These are phyloP conservation scores for Emys orbicularis DNA, from an alignment of 2,797 vertebrate genomes.

Conservation along the genomic window DNA sequence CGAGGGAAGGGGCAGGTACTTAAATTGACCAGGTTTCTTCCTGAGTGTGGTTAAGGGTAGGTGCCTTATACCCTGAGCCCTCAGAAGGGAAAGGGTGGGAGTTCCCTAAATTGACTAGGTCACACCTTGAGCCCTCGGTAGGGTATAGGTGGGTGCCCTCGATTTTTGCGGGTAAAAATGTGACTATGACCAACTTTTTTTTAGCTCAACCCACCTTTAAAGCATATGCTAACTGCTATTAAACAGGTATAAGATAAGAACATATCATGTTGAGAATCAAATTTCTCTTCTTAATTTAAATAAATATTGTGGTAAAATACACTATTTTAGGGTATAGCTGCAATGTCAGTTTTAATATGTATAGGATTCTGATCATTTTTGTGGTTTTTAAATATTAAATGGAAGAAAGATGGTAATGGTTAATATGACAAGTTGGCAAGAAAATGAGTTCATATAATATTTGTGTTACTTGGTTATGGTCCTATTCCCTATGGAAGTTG, in stretches of 20 bases:
- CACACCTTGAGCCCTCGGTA: too few relatives aligned
- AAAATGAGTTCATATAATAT: slow-evolving; percentile 49
- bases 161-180: not conserved
- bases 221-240: not conserved
- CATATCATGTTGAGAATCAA: not conserved
- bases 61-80: too few relatives aligned
- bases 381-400: slow-evolving; percentile 37
- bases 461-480: slow-evolving; percentile 40
- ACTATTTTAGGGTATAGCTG: not conserved
- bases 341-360: slow-evolving; percentile 5
- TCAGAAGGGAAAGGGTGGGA: too few relatives aligned
- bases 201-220: not conserved
- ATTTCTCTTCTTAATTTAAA: not conserved
- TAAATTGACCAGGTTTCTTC: too few relatives aligned
- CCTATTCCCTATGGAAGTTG: not conserved
- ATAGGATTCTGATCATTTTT: not conserved
- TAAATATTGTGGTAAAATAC: not conserved
- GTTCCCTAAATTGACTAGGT: too few relatives aligned
- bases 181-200: fast-evolving
- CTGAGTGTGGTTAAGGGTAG: too few relatives aligned
- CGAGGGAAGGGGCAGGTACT: too few relatives aligned
- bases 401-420: slow-evolving; percentile 42
- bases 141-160: too few relatives aligned
- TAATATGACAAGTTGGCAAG: not conserved
- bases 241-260: not conserved